A percentile compares a stretch with the other conserved stretches of the same genome.
phyloP scores from a whole-genome alignment of 2,797 vertebrate species.

The Schizopygopsis malacanthus region DNA sequence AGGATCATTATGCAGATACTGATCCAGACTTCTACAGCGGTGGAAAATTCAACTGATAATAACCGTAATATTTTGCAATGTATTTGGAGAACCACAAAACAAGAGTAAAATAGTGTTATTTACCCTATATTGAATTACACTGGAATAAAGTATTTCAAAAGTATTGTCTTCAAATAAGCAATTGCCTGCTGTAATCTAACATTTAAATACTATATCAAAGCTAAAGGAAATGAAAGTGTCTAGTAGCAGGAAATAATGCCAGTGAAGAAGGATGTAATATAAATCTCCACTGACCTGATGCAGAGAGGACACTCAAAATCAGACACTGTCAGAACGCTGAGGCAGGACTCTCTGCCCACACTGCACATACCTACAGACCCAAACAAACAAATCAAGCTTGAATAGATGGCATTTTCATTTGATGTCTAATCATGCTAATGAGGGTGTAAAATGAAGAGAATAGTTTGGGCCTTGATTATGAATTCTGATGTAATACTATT shows the following conservation, averaged over 20 bases:
- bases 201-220: not conserved
- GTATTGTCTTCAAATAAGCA: not conserved
- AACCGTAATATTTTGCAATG: not conserved
- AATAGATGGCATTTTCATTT: not conserved
- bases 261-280: not conserved
- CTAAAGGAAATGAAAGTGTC: not conserved
- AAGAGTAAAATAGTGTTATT: not conserved
- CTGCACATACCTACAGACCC: slow-evolving; percentile 64
- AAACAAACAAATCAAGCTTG: not conserved
- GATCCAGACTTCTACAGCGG: not conserved
- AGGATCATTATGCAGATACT: not conserved
- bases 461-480: not conserved
- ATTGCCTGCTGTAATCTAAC: not conserved
- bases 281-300: slow-evolving; percentile 81
- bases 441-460: not conserved
- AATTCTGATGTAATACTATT: not conserved
- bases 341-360: slow-evolving; percentile 61
- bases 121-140: not conserved
- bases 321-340: slow-evolving; percentile 77
- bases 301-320: slow-evolving; percentile 93
- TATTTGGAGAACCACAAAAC: not conserved
- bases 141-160: not conserved
- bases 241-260: not conserved
- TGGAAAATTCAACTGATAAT: not conserved
- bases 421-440: not conserved